phyloP scores from a whole-genome alignment of 2,797 vertebrate genomes.

The Mormyrus hasselquistii region DNA sequence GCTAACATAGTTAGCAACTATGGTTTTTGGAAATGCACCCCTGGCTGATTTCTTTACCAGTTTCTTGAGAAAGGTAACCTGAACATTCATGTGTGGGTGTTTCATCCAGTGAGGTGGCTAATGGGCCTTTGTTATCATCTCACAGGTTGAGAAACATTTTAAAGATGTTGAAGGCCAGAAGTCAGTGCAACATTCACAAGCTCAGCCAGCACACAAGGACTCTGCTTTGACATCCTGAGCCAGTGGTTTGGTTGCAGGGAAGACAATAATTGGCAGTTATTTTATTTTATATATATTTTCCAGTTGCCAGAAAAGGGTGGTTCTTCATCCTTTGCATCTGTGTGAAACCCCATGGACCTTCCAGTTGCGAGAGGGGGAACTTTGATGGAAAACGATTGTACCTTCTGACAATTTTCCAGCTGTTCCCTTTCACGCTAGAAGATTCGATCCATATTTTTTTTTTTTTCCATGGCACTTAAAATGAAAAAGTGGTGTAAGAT shows the following conservation, averaged over 20 bases:
- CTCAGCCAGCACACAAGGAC: slow-evolving; percentile 99
- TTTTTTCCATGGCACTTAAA: neutral
- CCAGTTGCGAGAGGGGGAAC: neutral
- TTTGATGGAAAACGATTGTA: neutral
- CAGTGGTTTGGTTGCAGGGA: slow-evolving; percentile 29
- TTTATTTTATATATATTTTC: neutral
- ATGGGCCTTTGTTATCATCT: neutral
- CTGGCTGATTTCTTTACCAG: neutral
- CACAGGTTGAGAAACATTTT: slow-evolving; percentile 97
- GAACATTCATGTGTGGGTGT: neutral
- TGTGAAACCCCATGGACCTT: neutral
- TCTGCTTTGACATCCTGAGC: slow-evolving; percentile 96
- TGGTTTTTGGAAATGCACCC: too few species aligned
- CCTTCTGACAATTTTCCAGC: neutral
- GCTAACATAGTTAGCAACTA: too few species aligned
- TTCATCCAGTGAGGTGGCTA: neutral
- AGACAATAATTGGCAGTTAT: neutral
- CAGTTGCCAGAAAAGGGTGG: neutral
- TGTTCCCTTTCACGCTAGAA: neutral
- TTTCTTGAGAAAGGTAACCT: neutral
- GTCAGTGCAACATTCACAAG: slow-evolving; percentile 92
- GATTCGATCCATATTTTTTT: neutral
- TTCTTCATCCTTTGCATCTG: neutral
- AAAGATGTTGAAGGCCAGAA: slow-evolving; percentile 97
- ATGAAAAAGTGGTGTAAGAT: neutral